Percentiles rank a stretch among this genome's conserved stretches.
These are phyloP conservation scores for Ceuthmochares aereus DNA, from an alignment of 2,113 vertebrate species.

Conservation along the genomic window DNA sequence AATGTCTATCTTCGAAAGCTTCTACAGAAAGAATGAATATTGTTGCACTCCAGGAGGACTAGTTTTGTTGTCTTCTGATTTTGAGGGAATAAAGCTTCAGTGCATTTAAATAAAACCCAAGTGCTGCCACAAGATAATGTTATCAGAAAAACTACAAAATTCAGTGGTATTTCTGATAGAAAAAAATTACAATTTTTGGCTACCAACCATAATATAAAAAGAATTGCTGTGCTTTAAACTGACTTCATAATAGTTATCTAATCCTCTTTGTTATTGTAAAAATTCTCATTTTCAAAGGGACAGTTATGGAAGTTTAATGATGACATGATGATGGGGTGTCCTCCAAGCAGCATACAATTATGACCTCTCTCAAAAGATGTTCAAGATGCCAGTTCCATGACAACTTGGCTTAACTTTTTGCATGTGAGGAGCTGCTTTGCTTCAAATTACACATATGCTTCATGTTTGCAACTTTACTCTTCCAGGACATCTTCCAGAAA, in stretches of 20 bases:
- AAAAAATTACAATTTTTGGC: neutral
- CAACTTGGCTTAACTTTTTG: neutral
- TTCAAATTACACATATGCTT: constrained; percentile 27
- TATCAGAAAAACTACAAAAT: neutral
- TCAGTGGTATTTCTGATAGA: neutral
- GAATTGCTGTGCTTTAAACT: neutral
- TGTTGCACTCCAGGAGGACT: neutral
- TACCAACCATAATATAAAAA: neutral
- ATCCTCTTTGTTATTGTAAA: neutral
- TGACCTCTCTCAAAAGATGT: neutral
- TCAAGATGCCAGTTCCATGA: neutral
- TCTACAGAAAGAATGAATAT: neutral
- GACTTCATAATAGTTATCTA: neutral
- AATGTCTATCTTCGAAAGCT: neutral
- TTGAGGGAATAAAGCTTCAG: neutral
- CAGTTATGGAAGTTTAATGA: neutral
- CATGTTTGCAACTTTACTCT: constrained; percentile 10
- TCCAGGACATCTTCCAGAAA: constrained; percentile 24
- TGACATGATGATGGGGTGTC: neutral
- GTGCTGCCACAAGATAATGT: neutral
- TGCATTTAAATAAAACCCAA: neutral
- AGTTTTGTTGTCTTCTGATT: neutral
- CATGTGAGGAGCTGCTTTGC: neutral
- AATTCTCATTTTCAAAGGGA: neutral
- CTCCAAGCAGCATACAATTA: neutral